Evolutionary conservation across 1,140 invertebrate genomes (phyloP).

Genomic region (Liolophura sinensis): DNA sequence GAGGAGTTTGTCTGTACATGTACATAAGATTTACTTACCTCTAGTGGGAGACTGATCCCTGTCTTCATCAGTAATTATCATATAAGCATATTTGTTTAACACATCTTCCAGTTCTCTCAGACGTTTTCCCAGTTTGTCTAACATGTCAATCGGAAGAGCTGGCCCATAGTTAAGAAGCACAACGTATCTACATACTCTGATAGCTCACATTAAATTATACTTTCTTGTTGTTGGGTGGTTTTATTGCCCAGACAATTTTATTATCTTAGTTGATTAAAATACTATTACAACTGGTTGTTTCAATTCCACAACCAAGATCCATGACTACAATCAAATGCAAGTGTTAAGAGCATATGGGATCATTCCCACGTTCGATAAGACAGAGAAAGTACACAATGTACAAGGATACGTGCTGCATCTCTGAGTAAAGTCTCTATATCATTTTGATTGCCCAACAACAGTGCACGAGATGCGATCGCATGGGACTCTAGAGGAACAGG

Average conservation of each 20-base stretch:
- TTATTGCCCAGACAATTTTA: too few species aligned
- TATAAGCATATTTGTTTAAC: slow-evolving; percentile 31
- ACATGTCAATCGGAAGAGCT: slow-evolving; percentile 35
- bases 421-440: slow-evolving; percentile 34
- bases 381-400: neutral
- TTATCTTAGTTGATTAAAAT: too few species aligned
- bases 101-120: slow-evolving; percentile 29
- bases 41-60: slow-evolving; percentile 34
- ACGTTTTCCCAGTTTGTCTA: slow-evolving; percentile 34
- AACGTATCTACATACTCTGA: too few species aligned
- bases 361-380: neutral
- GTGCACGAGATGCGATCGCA: slow-evolving; percentile 28
- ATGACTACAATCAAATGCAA: too few species aligned
- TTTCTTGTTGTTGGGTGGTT: too few species aligned
- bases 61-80: slow-evolving; percentile 39
- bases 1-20: too few species aligned
- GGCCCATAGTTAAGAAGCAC: neutral
- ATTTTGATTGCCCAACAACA: slow-evolving; percentile 32
- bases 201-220: too few species aligned
- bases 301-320: too few species aligned
- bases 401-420: slow-evolving; percentile 46
- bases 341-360: too few species aligned
- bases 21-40: slow-evolving; percentile 27
- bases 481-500: slow-evolving; percentile 33
- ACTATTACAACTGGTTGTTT: too few species aligned